Conservation (phyloP, 2,888 invertebrate genomes). For the Noctua janthe region DNA sequence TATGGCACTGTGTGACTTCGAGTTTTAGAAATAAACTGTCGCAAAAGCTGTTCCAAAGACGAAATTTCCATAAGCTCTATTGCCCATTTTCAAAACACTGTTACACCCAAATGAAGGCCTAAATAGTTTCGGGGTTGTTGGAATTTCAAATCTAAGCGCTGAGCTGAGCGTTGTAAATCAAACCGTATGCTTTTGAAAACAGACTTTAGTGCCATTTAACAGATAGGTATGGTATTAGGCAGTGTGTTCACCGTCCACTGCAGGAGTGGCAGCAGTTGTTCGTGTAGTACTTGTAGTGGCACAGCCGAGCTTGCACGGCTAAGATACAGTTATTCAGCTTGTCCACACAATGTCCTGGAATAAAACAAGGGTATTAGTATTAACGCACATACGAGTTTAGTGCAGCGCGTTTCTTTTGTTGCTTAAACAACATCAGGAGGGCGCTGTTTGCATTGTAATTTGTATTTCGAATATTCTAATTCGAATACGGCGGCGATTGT, state of each 20-base stretch:
- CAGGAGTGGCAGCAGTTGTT: conserved; percentile 96
- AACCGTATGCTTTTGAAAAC: too few relatives aligned
- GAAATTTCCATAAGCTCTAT: too few relatives aligned
- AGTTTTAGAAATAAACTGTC: neutral
- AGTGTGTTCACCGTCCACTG: conserved; percentile 70
- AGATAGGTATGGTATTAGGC: neutral
- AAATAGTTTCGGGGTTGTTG: neutral
- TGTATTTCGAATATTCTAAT: too few relatives aligned
- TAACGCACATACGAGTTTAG: neutral
- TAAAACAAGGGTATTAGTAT: neutral
- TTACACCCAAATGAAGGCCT: neutral
- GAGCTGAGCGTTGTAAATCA: neutral
- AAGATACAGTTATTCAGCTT: conserved; percentile 94
- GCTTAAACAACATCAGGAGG: neutral
- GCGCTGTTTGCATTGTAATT: neutral
- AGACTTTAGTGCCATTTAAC: conserved; percentile 1
- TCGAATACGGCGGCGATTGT: too few relatives aligned
- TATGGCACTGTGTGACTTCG: neutral
- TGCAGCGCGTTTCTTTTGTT: neutral
- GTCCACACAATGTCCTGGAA: conserved; percentile 91
- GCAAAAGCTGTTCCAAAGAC: neutral
- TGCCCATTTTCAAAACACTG: neutral
- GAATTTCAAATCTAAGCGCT: neutral
- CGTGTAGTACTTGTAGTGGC: conserved; percentile 96
- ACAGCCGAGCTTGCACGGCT: conserved; percentile 96